phyloP scores from a whole-genome alignment of 2,113 vertebrate species.

The Athene noctua region DNA sequence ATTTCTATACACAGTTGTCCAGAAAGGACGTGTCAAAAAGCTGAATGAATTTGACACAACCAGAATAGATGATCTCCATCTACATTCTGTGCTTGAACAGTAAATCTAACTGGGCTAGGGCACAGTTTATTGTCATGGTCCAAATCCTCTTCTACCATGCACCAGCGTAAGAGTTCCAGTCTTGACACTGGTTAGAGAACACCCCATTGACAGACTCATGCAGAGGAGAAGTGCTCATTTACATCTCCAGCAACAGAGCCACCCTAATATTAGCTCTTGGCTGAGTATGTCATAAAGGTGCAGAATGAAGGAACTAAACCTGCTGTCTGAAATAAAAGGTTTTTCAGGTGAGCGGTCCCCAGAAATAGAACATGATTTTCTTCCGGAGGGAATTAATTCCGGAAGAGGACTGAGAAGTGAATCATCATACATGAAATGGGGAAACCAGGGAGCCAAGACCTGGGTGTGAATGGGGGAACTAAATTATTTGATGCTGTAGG shows the following conservation, averaged over 20 bases:
- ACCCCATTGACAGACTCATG: neutral
- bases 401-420: neutral
- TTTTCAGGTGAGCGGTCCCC: neutral
- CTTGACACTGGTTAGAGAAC: neutral
- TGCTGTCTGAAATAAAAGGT: neutral
- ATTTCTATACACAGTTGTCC: neutral
- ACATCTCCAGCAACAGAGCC: neutral
- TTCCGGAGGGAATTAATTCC: neutral
- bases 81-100: neutral
- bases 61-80: neutral
- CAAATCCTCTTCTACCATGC: neutral
- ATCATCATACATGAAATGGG: fast-evolving
- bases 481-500: neutral
- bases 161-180: neutral
- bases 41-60: neutral
- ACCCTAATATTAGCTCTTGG: neutral
- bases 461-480: neutral
- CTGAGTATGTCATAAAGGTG: neutral
- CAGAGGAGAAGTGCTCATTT: neutral
- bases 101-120: neutral
- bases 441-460: neutral
- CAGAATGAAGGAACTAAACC: neutral
- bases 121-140: neutral
- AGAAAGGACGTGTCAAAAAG: neutral
- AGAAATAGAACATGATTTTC: neutral